These are phyloP conservation scores for Chymomyza procnemis DNA, from an alignment of 2,888 invertebrate genomes.

Conservation along the genomic window DNA sequence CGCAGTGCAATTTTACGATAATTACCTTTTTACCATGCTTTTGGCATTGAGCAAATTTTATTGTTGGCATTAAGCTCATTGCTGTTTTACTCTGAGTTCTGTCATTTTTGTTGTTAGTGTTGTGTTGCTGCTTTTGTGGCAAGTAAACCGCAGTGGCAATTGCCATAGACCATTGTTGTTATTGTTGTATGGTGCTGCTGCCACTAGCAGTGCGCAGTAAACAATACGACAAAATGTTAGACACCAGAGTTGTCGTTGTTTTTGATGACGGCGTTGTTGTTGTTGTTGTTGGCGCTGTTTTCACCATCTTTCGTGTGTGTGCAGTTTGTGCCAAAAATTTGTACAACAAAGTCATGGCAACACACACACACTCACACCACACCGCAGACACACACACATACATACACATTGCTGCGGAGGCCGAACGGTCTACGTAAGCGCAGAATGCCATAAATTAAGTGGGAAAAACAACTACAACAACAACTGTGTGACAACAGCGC, in stretches of 20 bases:
- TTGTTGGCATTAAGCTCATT: constrained; percentile 56
- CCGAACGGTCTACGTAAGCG: not conserved
- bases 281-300: not conserved
- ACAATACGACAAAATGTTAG: constrained; percentile 8
- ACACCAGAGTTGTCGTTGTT: not conserved
- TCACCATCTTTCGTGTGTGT: constrained; percentile 25
- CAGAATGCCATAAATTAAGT: constrained; percentile 60
- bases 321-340: constrained; percentile 63
- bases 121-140: constrained; percentile 6
- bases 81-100: constrained; percentile 6
- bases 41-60: constrained; percentile 59
- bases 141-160: constrained; percentile 5
- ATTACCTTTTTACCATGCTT: constrained; percentile 57
- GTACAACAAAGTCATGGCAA: constrained; percentile 40
- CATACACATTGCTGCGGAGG: not conserved
- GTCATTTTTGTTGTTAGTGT: constrained; percentile 22
- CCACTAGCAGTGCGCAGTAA: constrained; percentile 21
- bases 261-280: not conserved
- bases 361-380: not conserved
- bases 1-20: constrained; percentile 53
- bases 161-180: constrained; percentile 7
- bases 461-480: constrained; percentile 49
- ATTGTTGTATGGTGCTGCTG: constrained; percentile 6
- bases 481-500: constrained; percentile 29
- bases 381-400: not conserved